Base-by-base conservation (phyloP, 2,888 invertebrate species). In the Xanthostigma xanthostigma region DNA sequence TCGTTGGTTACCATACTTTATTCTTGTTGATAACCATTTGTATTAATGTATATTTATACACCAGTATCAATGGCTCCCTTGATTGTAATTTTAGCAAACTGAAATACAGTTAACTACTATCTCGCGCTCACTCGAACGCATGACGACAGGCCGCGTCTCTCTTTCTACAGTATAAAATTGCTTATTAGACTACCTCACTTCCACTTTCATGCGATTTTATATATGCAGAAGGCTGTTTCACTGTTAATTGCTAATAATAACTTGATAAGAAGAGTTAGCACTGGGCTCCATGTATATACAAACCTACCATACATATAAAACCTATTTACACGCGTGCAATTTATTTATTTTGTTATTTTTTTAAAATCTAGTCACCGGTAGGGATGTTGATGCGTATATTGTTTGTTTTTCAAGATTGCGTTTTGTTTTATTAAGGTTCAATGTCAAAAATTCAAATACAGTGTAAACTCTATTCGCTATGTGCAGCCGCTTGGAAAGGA, bases 21-120 rank as follows among this genome's bases (percentile, higher is more conserved):
- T 42, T 42, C 42, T 42, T 42, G 45, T 45, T 45, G 46, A 46
- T 46, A 60, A 59, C 61, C 60, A 62, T 64, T 63, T 63, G 61
- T 64, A 64, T 63, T 63, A 64, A 64, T 64, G 63, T 62, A 62
- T 62, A 64, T 63, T 63, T 62, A 63, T 62, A 62, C 60, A 59
- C 59, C 60, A 60, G 58, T 62, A 63, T 64, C 63, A 62, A 64
- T 63, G 60, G 61, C 59, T 64, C 64, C 64, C 64, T 53, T 52
- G 62, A 56, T 54, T 53, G 49, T 53, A 52, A 52, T 51, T 55
- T 56, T 58, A 60, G 58, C 58, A 53, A 54, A 55, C 52, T 55
- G 54, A 53, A 52, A 53, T 52, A 54, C 53, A 49, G 52, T 52
- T 50, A 54, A 53, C 54, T 49, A 51, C 49, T 46, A 41, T 42